Conservation (phyloP, 2,888 invertebrate genomes). For the Gerris lacustris region DNA sequence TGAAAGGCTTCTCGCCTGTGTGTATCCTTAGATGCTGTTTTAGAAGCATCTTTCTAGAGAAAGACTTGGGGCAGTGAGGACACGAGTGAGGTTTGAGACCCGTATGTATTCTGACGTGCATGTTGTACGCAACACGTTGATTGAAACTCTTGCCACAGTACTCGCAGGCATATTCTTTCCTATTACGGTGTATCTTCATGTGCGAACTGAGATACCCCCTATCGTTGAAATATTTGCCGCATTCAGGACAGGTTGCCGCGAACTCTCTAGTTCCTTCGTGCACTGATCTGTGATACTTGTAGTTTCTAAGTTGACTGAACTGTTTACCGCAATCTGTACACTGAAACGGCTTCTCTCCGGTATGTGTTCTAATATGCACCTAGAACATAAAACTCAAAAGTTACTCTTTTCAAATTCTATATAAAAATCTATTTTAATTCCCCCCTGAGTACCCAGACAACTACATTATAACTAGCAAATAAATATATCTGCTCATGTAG, state of each 20-base stretch:
- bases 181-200: slow-evolving; percentile 65
- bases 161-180: slow-evolving; percentile 64
- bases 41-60: slow-evolving; percentile 70
- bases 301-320: slow-evolving; percentile 71
- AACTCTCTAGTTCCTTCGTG: slow-evolving; percentile 74
- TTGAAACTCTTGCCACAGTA: slow-evolving; percentile 74
- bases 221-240: slow-evolving; percentile 73
- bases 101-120: slow-evolving; percentile 73
- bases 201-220: slow-evolving; percentile 72
- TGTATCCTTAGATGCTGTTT: slow-evolving; percentile 73
- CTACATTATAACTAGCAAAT: too few species aligned
- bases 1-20: slow-evolving; percentile 61
- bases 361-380: slow-evolving; percentile 39
- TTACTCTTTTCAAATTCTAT: background rate
- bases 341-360: slow-evolving; percentile 48
- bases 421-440: background rate
- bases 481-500: too few species aligned
- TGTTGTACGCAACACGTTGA: slow-evolving; percentile 75
- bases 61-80: slow-evolving; percentile 65
- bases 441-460: too few species aligned
- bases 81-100: slow-evolving; percentile 47
- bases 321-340: slow-evolving; percentile 67
- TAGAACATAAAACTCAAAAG: slow-evolving; percentile 26
- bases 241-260: slow-evolving; percentile 59
- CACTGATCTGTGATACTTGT: slow-evolving; percentile 66